Percentiles rank a stretch among this genome's conserved stretches.
Conservation (phyloP, 2,113 vertebrate genomes). For the Perognathus longimembris region DNA sequence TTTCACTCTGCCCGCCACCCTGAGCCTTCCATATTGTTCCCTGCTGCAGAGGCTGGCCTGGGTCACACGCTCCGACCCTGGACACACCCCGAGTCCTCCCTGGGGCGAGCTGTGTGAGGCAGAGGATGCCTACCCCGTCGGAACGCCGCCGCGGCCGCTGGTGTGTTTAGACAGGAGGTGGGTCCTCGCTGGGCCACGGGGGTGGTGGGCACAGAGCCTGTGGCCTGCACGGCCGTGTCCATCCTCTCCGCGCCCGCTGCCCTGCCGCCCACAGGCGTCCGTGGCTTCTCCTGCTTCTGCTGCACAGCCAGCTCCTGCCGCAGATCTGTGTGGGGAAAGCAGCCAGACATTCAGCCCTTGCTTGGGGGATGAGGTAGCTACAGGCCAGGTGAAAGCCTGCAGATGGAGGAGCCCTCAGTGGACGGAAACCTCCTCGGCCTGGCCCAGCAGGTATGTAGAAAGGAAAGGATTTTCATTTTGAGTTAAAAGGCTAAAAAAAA, state of each 20-base stretch:
- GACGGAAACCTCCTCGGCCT: neutral
- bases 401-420: too few species aligned
- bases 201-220: conserved; percentile 87
- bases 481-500: too few species aligned
- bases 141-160: conserved; percentile 85
- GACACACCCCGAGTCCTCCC: neutral
- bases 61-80: neutral
- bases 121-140: conserved; percentile 88
- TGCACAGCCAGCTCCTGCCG: conserved; percentile 97
- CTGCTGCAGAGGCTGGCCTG: neutral
- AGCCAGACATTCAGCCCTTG: neutral
- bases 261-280: conserved; percentile 84
- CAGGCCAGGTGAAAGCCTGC: too few species aligned
- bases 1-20: neutral
- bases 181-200: conserved; percentile 84
- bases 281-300: conserved; percentile 94
- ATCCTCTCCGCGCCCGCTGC: conserved; percentile 84
- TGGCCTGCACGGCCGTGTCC: conserved; percentile 87
- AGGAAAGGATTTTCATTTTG: neutral
- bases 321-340: conserved; percentile 87
- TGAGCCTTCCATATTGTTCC: neutral
- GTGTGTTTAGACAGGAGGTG: conserved; percentile 83
- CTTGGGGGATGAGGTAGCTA: neutral
- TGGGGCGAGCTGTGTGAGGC: neutral
- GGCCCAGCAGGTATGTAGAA: neutral